Conservation (phyloP, 2,113 vertebrate species). For the Austrofundulus limnaeus region DNA sequence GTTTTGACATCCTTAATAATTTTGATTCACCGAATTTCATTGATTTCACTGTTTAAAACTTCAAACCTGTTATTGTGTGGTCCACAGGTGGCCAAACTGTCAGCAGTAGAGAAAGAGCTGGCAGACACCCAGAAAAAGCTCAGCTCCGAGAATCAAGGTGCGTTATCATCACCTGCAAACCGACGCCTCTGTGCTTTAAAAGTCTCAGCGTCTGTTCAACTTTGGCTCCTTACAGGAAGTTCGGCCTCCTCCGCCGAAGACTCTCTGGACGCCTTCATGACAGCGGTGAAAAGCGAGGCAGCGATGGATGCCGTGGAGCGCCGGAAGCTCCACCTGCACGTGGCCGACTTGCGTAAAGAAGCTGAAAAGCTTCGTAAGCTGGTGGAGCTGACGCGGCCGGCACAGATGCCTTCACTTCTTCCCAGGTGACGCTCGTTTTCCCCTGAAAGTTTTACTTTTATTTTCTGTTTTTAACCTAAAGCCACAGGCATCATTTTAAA, state of each 20-base stretch:
- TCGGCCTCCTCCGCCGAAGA: slow-evolving; percentile 84
- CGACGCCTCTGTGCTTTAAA: not conserved
- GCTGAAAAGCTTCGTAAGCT: slow-evolving; percentile 86
- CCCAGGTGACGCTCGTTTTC: slow-evolving; percentile 69
- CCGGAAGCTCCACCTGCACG: slow-evolving; percentile 89
- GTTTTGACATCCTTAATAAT: too few relatives aligned
- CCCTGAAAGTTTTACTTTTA: not conserved
- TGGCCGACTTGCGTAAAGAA: slow-evolving; percentile 88
- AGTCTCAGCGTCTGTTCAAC: not conserved
- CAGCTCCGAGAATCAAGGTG: slow-evolving; percentile 83
- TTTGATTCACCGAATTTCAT: too few relatives aligned
- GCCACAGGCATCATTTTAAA: not conserved
- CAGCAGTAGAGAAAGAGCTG: slow-evolving; percentile 87
- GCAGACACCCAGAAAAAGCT: slow-evolving; percentile 87
- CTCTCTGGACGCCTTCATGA: slow-evolving; percentile 96
- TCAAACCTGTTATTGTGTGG: not conserved
- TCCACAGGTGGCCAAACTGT: slow-evolving; percentile 83
- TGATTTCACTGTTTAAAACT: not conserved
- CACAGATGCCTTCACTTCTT: slow-evolving; percentile 87
- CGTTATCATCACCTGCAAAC: slow-evolving; percentile 27
- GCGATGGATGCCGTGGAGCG: slow-evolving; percentile 87
- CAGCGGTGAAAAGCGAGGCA: slow-evolving; percentile 82
- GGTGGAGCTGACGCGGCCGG: slow-evolving; percentile 90
- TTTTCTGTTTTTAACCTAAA: not conserved
- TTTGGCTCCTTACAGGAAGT: slow-evolving; percentile 65